Conservation (phyloP, 2,888 invertebrate species). For the Melanargia galathea region DNA sequence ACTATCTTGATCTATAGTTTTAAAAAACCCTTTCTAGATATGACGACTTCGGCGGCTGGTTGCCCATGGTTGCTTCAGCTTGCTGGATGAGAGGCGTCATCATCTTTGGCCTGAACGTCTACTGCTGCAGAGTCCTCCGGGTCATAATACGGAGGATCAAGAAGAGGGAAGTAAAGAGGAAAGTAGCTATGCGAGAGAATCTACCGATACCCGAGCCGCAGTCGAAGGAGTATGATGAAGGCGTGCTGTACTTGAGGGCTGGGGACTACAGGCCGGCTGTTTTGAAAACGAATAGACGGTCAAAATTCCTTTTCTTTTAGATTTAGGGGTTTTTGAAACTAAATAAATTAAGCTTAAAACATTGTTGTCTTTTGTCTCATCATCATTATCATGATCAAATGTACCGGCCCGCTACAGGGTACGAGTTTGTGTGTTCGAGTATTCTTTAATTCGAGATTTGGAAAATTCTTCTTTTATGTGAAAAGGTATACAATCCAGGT, state of each 20-base stretch:
- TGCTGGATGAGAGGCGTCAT: constrained; percentile 64
- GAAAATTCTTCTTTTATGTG: too few species aligned
- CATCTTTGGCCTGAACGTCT: constrained; percentile 56
- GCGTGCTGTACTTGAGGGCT: constrained; percentile 52
- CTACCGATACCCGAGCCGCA: constrained; percentile 57
- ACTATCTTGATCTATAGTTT: too few species aligned
- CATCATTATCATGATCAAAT: background rate
- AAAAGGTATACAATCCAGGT: too few species aligned
- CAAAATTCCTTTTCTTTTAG: constrained; percentile 11
- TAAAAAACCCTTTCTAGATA: constrained; percentile 30
- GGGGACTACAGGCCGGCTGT: constrained; percentile 51
- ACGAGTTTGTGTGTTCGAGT: too few species aligned
- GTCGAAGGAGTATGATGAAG: constrained; percentile 22
- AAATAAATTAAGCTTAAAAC: constrained; percentile 17
- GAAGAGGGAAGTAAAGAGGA: constrained; percentile 51
- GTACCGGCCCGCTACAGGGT: background rate
- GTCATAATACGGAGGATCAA: constrained; percentile 47
- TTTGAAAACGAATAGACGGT: constrained; percentile 27
- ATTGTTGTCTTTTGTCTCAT: background rate
- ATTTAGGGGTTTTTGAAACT: constrained; percentile 1
- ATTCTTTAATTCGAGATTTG: too few species aligned
- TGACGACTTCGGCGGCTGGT: constrained; percentile 66
- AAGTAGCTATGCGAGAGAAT: constrained; percentile 45
- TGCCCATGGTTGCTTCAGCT: constrained; percentile 57
- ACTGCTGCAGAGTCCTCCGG: constrained; percentile 51